Conservation (phyloP, 2,113 vertebrate species). For the Sisor rabdophorus region DNA sequence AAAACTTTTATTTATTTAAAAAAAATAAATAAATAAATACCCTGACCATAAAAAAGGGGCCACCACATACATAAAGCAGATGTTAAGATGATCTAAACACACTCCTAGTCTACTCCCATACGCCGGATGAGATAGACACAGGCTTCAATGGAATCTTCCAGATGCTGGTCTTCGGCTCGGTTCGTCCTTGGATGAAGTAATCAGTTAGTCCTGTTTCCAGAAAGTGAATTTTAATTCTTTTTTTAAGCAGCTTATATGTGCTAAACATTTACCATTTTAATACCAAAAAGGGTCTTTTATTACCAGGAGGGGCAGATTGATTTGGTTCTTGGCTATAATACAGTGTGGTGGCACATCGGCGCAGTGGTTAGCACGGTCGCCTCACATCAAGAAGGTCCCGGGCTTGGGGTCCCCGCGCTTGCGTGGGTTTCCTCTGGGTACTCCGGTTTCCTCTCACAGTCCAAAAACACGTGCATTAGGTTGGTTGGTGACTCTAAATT, state of each 20-base stretch:
- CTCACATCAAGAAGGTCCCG: too few relatives aligned
- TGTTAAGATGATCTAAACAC: background rate
- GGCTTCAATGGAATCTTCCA: slow-evolving; percentile 21
- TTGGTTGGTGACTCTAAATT: too few relatives aligned
- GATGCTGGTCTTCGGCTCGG: slow-evolving; percentile 5
- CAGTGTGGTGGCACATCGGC: too few relatives aligned
- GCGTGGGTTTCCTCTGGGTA: too few relatives aligned
- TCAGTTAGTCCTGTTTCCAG: background rate
- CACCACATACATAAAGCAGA: background rate
- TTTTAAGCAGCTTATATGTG: background rate
- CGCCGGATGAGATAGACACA: background rate
- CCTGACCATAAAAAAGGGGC: background rate
- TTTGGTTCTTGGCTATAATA: too few relatives aligned
- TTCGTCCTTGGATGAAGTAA: slow-evolving; percentile 15
- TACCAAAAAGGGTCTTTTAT: background rate
- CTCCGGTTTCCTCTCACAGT: too few relatives aligned
- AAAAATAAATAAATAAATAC: too few relatives aligned
- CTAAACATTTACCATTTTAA: background rate
- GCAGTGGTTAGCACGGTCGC: too few relatives aligned
- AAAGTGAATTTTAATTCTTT: too few relatives aligned
- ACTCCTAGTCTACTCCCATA: slow-evolving; percentile 15
- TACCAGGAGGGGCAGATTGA: background rate
- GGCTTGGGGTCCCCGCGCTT: too few relatives aligned
- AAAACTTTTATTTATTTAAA: background rate
- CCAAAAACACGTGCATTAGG: too few relatives aligned